A percentile compares a stretch with the other conserved stretches of the same genome.
Conservation (phyloP, 1,140 invertebrate species). For the Aphaenogaster floridana region DNA sequence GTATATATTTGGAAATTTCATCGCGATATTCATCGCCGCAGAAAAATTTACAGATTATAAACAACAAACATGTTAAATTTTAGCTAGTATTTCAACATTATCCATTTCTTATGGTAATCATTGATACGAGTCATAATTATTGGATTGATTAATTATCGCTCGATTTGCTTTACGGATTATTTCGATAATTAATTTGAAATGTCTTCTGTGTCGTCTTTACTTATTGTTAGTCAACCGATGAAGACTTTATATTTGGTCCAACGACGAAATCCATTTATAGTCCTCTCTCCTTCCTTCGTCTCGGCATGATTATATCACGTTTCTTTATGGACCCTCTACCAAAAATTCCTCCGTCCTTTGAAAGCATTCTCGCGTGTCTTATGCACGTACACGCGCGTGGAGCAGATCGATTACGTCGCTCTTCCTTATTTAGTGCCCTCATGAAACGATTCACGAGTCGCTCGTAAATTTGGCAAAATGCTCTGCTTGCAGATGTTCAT, state of each 20-base stretch:
- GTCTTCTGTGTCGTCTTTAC: background rate
- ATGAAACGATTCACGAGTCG: conserved; percentile 60
- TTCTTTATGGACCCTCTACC: conserved; percentile 53
- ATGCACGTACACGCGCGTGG: conserved; percentile 23
- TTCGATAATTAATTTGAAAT: conserved; percentile 1
- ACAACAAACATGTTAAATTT: background rate
- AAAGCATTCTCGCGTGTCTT: conserved; percentile 21
- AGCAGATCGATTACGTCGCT: conserved; percentile 64
- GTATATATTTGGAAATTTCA: conserved; percentile 28
- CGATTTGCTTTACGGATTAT: background rate
- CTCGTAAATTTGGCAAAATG: conserved; percentile 74
- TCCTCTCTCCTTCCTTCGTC: background rate
- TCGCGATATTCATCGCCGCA: background rate
- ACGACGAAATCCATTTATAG: conserved; percentile 18
- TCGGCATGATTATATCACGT: conserved; percentile 44
- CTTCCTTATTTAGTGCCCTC: conserved; percentile 66
- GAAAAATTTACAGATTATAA: background rate
- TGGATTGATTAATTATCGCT: background rate
- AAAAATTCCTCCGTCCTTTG: conserved; percentile 50
- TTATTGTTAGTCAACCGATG: background rate
- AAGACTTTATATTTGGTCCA: background rate
- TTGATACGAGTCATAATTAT: background rate
- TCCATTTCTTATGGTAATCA: background rate
- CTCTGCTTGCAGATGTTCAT: conserved; percentile 74
- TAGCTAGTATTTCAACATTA: background rate